Conservation (phyloP, 2,888 invertebrate genomes). For the Ophion slaviceki region DNA sequence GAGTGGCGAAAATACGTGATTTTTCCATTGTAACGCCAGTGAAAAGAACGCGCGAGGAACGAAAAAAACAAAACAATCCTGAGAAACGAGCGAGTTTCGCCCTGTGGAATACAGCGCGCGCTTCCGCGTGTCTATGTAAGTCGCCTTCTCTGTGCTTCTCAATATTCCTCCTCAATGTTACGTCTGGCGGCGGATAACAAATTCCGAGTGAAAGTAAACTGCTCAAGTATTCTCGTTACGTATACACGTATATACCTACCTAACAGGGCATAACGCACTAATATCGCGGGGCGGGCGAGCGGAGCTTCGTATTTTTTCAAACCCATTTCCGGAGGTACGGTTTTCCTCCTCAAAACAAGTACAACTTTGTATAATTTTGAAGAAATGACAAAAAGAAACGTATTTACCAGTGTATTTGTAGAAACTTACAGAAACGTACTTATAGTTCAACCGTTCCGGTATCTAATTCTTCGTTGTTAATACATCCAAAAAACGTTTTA, state of each 20-base stretch:
- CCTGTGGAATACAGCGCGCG: slow-evolving; percentile 22
- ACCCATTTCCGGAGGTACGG: background rate
- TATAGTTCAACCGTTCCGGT: too few relatives aligned
- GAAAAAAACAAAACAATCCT: slow-evolving; percentile 1
- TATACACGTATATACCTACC: slow-evolving; percentile 14
- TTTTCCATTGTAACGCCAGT: slow-evolving; percentile 8
- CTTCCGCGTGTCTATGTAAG: slow-evolving; percentile 56
- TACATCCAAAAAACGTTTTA: too few relatives aligned
- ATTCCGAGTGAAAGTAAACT: slow-evolving; percentile 65
- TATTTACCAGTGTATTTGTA: too few relatives aligned
- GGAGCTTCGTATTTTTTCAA: background rate
- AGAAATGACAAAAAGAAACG: too few relatives aligned
- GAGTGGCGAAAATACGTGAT: slow-evolving; percentile 15
- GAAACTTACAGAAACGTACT: too few relatives aligned
- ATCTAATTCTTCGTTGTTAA: too few relatives aligned
- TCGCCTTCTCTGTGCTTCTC: slow-evolving; percentile 49
- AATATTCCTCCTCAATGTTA: slow-evolving; percentile 64
- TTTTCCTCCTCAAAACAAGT: too few relatives aligned
- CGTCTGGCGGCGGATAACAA: slow-evolving; percentile 61
- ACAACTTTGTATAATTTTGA: too few relatives aligned
- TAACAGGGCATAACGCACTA: background rate
- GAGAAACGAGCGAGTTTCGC: slow-evolving; percentile 33
- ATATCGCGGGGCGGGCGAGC: background rate
- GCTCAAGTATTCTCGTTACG: slow-evolving; percentile 52
- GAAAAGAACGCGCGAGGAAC: slow-evolving; percentile 24